Conservation (phyloP, 2,113 vertebrate species). For the Datnioides undecimradiatus region DNA sequence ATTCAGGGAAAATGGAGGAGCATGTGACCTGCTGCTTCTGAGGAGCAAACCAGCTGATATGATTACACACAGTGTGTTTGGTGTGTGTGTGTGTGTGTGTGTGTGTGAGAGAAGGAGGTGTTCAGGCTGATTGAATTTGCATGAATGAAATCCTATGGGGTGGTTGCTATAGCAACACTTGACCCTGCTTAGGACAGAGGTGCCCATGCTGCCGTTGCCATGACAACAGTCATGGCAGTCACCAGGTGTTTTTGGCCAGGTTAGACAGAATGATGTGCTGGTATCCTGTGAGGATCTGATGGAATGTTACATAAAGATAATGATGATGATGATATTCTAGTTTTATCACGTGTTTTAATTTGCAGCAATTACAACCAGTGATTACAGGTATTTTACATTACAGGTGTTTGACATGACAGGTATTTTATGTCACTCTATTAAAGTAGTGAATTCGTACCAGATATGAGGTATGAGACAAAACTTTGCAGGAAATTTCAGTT, state of each 20-base stretch:
- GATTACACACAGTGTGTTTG: constrained; percentile 38
- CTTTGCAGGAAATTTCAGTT: neutral
- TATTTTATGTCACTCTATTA: neutral
- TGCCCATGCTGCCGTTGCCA: constrained; percentile 53
- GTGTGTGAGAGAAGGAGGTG: constrained; percentile 10
- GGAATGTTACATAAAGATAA: neutral
- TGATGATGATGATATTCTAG: too few relatives aligned
- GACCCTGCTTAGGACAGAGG: constrained; percentile 60
- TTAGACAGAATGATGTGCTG: constrained; percentile 15
- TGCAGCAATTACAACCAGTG: constrained; percentile 9
- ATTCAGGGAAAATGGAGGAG: constrained; percentile 18
- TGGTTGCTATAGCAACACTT: constrained; percentile 68
- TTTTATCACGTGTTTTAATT: constrained; percentile 12
- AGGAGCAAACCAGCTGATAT: constrained; percentile 39
- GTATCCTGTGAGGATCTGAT: constrained; percentile 10
- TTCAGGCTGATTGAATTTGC: constrained; percentile 23
- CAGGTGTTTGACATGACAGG: constrained; percentile 2
- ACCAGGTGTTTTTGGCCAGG: constrained; percentile 37
- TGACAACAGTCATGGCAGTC: constrained; percentile 57
- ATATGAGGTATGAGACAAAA: neutral
- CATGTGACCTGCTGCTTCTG: constrained; percentile 31
- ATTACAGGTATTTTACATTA: neutral
- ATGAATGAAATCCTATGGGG: constrained; percentile 38
- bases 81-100: constrained; percentile 12
- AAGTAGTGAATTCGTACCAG: neutral